Base-by-base conservation (phyloP, 2,797 vertebrate species). In the Coregonus ussuriensis region DNA sequence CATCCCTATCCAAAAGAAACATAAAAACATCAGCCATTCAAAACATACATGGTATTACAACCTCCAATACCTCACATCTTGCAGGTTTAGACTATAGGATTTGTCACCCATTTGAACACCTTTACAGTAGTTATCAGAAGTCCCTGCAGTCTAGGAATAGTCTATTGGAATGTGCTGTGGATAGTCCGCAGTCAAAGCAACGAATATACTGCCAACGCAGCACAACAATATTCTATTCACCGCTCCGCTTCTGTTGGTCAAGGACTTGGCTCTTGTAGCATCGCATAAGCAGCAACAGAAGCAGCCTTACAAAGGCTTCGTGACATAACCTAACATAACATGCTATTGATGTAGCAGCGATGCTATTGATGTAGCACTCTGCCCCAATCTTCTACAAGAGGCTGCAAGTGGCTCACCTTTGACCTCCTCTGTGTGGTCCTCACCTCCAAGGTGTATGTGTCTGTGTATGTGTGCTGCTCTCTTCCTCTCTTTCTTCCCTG, bases 131-230 rank as follows among this genome's bases (percentile, higher is more conserved):
- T 67, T 75, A 59, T 65, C 53, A 33, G 62, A 47, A 31, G 47
- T 74, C 21, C 33, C 11, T 33, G 7, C 25, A 25, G 29, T 63
- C 21, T 63, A 79, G 62, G 83, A 85, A 79, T 82, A 65, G 41
- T 3, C 81, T 81, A 73, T 65, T 72, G 71, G 53, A 82, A 84
- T 75, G 69, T 79, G 86, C 81, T 71, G 69, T 41, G 13, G 11
- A 53, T 54, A 72, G 53, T 54, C 56, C 35, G 16, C 31, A 41
- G 72, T 63, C 56, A 47, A 16, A 72, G 56, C 33, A 15, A 21
- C n/a, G 2, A n/a, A 6, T 29, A 11, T n/a, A 66, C 4, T 53
- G 31, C 35, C 35, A n/a, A 18, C 18, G 35, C 3, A 52, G 14
- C 71, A 14, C 71, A 29, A 51, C 15, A 51, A 77, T 78, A 47